These are phyloP conservation scores for Microctonus aethiopoides DNA, from an alignment of 2,888 invertebrate species.

Conservation along the genomic window DNA sequence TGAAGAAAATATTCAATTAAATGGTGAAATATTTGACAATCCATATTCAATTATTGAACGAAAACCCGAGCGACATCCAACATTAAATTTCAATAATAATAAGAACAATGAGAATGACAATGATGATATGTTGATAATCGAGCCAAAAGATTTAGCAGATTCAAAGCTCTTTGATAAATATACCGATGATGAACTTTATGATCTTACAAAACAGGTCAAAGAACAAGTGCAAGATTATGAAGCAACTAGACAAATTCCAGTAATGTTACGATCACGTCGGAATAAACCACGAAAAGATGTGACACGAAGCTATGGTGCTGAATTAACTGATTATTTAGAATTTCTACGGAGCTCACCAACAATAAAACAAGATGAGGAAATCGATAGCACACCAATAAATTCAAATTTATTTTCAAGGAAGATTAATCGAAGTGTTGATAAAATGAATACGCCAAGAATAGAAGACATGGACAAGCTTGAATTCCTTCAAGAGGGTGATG, in stretches of 20 bases:
- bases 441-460: not conserved
- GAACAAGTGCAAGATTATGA: slow-evolving; percentile 29
- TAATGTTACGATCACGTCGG: slow-evolving; percentile 38
- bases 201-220: slow-evolving; percentile 29
- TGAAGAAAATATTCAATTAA: not conserved
- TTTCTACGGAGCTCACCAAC: slow-evolving; percentile 26
- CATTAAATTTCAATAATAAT: slow-evolving; percentile 20
- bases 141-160: not conserved
- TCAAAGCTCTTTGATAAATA: not conserved
- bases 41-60: slow-evolving; percentile 24
- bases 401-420: not conserved
- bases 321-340: slow-evolving; percentile 24
- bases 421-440: not conserved
- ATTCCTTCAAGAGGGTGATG: not conserved
- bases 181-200: slow-evolving; percentile 23
- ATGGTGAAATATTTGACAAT: slow-evolving; percentile 1
- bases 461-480: not conserved
- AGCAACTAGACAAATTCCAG: slow-evolving; percentile 21
- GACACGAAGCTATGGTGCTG: not conserved
- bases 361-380: slow-evolving; percentile 7
- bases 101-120: slow-evolving; percentile 13
- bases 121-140: slow-evolving; percentile 24
- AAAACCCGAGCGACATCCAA: slow-evolving; percentile 23
- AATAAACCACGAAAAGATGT: slow-evolving; percentile 25
- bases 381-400: not conserved